Evolutionary conservation across 2,888 invertebrate genomes (phyloP), one percentile per base, ranked within the genome.

Genomic region (Fragum whitleyi): DNA sequence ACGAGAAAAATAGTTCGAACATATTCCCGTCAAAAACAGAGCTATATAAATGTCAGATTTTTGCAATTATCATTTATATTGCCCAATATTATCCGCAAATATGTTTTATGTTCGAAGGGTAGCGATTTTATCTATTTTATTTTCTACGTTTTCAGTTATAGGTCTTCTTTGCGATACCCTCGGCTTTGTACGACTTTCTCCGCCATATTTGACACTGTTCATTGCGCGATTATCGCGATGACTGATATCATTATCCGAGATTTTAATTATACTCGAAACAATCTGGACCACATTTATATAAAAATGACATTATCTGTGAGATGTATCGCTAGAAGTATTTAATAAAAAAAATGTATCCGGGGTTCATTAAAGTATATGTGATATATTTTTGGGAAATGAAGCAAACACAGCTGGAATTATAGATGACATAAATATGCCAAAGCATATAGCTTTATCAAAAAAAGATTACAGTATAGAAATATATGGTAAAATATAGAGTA

Each of bases 61-160:
- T 42, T 23, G 21, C 23, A 42, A 65, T 65, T 65, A 65, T 39
- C 39, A 36, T 65, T 65, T 65, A 65, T 65, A 65, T 65, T 65
- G 65, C 65, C 26, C n/a, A 65, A 65, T 65, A 65, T 65, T 42
- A 65, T 65, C 42, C 39, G 65, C 42, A 26, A 42, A 65, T 65
- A 42, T 42, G 23, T 39, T 65, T 65, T 42, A 65, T 26, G 26
- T 65, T 65, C 65, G 39, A 65, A 42, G 23, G 42, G 42, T 65
- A n/a, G 42, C 65, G 65, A 65, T 65, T 65, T 21, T 23, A 65
- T 65, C 65, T 65, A 26, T 65, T 65, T 65, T 65, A 65, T 65
- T n/a, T 42, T 57, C 65, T 36, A 23, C 39, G n/a, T 65, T 42
- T 23, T 39, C 65, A 19, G 65, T 65, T 65, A 39, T 65, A 65